phyloP scores from a whole-genome alignment of 1,140 invertebrate species.

The Euwallacea fornicatus region DNA sequence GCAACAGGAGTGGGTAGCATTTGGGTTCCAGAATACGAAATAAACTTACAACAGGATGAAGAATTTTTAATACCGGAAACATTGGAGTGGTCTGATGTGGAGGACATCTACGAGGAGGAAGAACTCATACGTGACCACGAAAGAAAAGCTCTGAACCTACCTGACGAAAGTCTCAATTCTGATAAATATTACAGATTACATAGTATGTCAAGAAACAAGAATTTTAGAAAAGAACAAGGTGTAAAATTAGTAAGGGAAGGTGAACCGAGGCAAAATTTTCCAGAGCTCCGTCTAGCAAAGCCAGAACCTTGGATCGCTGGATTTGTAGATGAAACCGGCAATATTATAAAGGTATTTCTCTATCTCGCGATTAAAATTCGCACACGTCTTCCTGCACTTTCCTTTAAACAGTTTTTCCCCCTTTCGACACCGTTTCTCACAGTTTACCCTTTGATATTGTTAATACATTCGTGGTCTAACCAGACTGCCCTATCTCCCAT shows the following conservation, averaged over 20 bases:
- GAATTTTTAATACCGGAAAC: conserved; percentile 50
- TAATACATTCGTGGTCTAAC: no score
- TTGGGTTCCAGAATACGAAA: conserved; percentile 47
- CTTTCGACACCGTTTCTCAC: no score
- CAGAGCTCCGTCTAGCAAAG: conserved; percentile 41
- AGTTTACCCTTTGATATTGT: no score
- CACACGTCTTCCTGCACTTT: no score
- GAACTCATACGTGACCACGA: conserved; percentile 47
- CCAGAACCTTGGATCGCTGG: conserved; percentile 41
- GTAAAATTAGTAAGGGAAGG: no score
- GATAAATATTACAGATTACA: conserved; percentile 46
- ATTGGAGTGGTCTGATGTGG: conserved; percentile 41
- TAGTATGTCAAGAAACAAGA: conserved; percentile 20
- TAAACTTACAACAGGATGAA: conserved; percentile 46
- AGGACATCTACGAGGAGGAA: conserved; percentile 49
- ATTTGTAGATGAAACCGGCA: conserved; percentile 41
- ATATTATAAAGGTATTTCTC: conserved; percentile 31
- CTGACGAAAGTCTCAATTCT: conserved; percentile 7
- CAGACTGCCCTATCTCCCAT: no score
- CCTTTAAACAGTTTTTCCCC: no score
- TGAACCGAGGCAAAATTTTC: conserved; percentile 7
- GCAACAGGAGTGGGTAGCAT: conserved; percentile 21
- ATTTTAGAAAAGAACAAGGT: background rate
- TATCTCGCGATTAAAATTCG: no score
- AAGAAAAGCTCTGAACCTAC: conserved; percentile 24